phyloP scores from a whole-genome alignment of 2,888 invertebrate species.

The Lydus trimaculatus region DNA sequence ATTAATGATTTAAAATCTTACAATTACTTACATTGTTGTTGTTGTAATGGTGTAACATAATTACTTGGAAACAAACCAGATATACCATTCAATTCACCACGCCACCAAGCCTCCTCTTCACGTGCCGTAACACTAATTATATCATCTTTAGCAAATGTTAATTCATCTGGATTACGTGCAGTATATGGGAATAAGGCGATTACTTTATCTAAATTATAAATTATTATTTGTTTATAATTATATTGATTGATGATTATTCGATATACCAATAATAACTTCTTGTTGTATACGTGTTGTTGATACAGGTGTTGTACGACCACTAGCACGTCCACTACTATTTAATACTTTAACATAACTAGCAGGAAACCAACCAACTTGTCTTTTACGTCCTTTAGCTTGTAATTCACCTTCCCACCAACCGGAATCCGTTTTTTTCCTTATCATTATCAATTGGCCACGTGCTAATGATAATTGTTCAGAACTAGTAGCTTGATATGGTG shows the following conservation, averaged over 20 bases:
- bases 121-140: conserved; percentile 88
- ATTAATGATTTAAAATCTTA: conserved; percentile 17
- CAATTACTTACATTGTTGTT: conserved; percentile 67
- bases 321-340: conserved; percentile 72
- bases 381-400: conserved; percentile 87
- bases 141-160: conserved; percentile 91
- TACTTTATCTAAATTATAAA: conserved; percentile 75
- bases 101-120: conserved; percentile 98
- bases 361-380: conserved; percentile 99
- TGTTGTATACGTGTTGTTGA: conserved; percentile 72
- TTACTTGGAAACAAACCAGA: conserved; percentile 96
- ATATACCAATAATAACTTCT: conserved; percentile 58
- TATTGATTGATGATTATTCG: neutral
- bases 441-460: conserved; percentile 92
- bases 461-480: conserved; percentile 89
- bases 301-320: conserved; percentile 78
- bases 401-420: conserved; percentile 99
- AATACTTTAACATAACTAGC: conserved; percentile 93
- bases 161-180: conserved; percentile 93
- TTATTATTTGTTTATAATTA: neutral
- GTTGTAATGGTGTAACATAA: conserved; percentile 79
- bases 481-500: conserved; percentile 90
- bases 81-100: conserved; percentile 88
- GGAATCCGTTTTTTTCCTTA: conserved; percentile 95
- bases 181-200: conserved; percentile 93